Conservation (phyloP, 2,888 invertebrate genomes). For the Electrophaes corylata region DNA sequence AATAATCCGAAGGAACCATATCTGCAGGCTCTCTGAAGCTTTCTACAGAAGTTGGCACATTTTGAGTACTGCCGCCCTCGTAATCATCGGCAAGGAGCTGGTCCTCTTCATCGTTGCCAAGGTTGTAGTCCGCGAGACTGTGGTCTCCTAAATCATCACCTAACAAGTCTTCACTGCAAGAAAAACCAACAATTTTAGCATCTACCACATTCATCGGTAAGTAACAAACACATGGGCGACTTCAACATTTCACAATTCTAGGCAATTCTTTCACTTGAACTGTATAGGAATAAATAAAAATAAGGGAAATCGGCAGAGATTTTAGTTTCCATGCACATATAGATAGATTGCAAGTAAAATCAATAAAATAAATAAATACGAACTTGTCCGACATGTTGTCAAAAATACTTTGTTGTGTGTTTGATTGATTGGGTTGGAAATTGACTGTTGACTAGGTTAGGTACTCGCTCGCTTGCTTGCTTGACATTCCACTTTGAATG, state of each 20-base stretch:
- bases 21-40: conserved; percentile 54
- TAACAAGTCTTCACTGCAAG: conserved; percentile 78
- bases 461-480: conserved; percentile 2
- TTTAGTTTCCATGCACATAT: conserved; percentile 11
- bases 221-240: conserved; percentile 29
- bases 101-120: conserved; percentile 80
- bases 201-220: background rate
- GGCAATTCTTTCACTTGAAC: background rate
- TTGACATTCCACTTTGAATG: no score
- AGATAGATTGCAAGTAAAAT: conserved; percentile 31
- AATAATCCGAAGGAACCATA: conserved; percentile 59
- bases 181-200: conserved; percentile 39
- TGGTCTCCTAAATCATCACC: conserved; percentile 80
- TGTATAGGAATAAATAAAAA: background rate
- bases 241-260: conserved; percentile 4
- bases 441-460: background rate
- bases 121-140: conserved; percentile 78
- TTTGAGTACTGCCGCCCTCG: conserved; percentile 66
- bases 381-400: conserved; percentile 82
- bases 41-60: conserved; percentile 65
- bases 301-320: background rate
- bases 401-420: conserved; percentile 41
- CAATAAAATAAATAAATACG: conserved; percentile 52
- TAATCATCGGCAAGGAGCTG: conserved; percentile 78
- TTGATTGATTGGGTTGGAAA: background rate